phyloP scores from a whole-genome alignment of 2,113 vertebrate genomes.

The Acinonyx jubatus region DNA sequence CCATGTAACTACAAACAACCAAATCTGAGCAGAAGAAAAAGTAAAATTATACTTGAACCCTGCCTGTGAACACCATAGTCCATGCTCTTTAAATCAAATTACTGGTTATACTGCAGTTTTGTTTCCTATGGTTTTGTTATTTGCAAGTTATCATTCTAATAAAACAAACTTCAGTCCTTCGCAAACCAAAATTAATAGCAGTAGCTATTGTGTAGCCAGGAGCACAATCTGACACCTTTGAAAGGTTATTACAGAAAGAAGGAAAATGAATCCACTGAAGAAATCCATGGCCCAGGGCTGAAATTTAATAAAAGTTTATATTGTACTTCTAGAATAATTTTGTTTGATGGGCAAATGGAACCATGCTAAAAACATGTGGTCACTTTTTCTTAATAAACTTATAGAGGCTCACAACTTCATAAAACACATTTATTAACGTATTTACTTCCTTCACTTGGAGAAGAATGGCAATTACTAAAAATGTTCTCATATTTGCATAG shows the following conservation, averaged over 20 bases:
- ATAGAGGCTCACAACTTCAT: not conserved
- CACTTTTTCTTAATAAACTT: not conserved
- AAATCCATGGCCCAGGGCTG: not conserved
- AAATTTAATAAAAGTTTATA: not conserved
- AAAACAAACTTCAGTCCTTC: not conserved
- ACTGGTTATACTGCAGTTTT: not conserved
- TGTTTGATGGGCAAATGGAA: not conserved
- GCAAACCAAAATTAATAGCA: not conserved
- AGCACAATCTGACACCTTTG: not conserved
- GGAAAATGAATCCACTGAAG: not conserved
- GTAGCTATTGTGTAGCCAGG: not conserved
- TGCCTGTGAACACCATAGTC: not conserved
- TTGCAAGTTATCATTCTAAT: not conserved
- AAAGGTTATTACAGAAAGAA: not conserved
- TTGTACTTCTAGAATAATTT: not conserved
- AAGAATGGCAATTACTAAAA: conserved; percentile 25
- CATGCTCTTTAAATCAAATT: not conserved
- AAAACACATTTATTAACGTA: not conserved
- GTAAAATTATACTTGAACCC: not conserved
- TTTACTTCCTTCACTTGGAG: conserved; percentile 37
- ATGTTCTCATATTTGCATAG: not conserved
- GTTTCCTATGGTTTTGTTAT: not conserved
- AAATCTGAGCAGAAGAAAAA: not conserved
- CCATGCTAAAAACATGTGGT: not conserved
- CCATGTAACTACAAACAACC: not conserved